Evolutionary conservation across 1,140 invertebrate genomes (phyloP), one percentile per base, ranked within the genome.

Genomic region (Laodelphax striatellus): DNA sequence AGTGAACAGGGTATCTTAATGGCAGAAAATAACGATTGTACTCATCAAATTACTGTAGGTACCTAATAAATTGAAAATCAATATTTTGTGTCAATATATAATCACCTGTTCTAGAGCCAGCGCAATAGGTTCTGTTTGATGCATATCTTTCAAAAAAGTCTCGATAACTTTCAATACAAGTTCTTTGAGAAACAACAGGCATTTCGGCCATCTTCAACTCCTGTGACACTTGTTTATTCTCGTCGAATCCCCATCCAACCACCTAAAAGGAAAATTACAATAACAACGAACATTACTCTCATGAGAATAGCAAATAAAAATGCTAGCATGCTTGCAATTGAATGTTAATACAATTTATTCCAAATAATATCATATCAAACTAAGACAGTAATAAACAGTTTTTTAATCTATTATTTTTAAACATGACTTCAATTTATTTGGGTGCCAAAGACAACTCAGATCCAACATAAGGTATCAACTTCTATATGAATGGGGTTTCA

Each of bases 171-270:
- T 72, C 72, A 24, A 77, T 69, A 63, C 76, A 78, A 1, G 72
- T 73, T 56, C 71, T 66, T 42, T 74, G 70, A 6, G 73, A 71
- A 17, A 77, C 73, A 3, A 78, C 70, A 0, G 75, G 75, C 74
- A 78, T 75, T 52, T 68, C 68, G 5, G 74, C 75, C 66, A 73
- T 72, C 21, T 69, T 74, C 22, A 78, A 58, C 21, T 67, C 67
- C 62, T 76, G 73, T 1, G 74, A 72, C 11, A 76, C 68, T 58
- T 68, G 65, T 8, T 75, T 73, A 42, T 67, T 70, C 64, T 76
- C 71, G 54, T 75, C 72, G 50, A 70, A 74, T 21, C 76, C 76
- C 74, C 74, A 77, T 9, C 76, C 76, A 62, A 75, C 72, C 0
- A 77, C 75, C 69, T 70, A 52, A 5, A 11, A 50, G 11, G 3